Evolutionary conservation across 2,888 invertebrate genomes (phyloP).

Genomic region (Dryococelus australis): DNA sequence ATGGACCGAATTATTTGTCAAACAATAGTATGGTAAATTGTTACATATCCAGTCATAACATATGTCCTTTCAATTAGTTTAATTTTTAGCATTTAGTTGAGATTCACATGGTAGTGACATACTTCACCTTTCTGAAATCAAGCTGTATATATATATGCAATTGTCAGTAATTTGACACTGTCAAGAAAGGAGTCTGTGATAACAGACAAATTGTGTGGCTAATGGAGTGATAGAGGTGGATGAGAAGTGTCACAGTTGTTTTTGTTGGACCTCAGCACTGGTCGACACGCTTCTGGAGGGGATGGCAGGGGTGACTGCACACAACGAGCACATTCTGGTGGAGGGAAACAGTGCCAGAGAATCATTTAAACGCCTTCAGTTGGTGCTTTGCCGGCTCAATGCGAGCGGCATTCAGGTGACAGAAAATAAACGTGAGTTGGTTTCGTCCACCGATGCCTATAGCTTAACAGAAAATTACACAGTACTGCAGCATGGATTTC

Average conservation of each 20-base stretch:
- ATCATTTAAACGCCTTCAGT: background rate
- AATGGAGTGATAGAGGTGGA: background rate
- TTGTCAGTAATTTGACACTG: too few species aligned
- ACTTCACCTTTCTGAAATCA: too few species aligned
- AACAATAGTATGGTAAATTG: too few species aligned
- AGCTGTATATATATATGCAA: too few species aligned
- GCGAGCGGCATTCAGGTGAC: background rate
- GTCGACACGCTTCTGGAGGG: background rate
- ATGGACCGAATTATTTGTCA: too few species aligned
- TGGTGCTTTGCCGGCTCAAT: background rate
- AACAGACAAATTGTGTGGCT: background rate
- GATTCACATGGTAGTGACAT: too few species aligned
- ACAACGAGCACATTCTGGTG: conserved; percentile 10
- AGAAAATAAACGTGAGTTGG: conserved; percentile 7
- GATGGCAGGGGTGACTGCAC: background rate
- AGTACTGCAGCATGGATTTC: background rate
- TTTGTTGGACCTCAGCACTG: background rate
- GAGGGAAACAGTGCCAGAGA: background rate
- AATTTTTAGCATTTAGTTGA: too few species aligned
- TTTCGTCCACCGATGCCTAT: background rate
- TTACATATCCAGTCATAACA: too few species aligned
- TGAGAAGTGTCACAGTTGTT: background rate
- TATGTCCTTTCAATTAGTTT: too few species aligned
- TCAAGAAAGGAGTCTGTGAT: too few species aligned
- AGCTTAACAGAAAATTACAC: background rate